A percentile compares a stretch with the other conserved stretches of the same genome.
Conservation (phyloP, 1,140 invertebrate genomes). For the Cotesia chilonis region DNA sequence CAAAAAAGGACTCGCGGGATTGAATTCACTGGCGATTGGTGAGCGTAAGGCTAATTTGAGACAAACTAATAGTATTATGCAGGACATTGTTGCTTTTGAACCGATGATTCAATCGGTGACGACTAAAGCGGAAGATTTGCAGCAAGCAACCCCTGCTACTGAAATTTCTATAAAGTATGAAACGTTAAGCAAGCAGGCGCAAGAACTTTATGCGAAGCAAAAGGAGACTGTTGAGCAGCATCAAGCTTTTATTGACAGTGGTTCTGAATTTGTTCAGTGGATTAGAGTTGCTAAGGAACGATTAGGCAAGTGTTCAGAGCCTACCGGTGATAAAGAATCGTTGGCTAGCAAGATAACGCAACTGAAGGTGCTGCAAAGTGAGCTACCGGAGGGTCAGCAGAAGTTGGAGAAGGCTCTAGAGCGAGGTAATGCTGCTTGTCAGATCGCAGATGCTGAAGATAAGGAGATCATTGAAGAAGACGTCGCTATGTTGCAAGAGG, state of each 20-base stretch:
- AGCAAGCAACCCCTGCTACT: slow-evolving; percentile 84
- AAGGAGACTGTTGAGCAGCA: slow-evolving; percentile 90
- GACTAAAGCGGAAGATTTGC: slow-evolving; percentile 88
- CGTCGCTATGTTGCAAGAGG: slow-evolving; percentile 86
- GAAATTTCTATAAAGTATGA: slow-evolving; percentile 92
- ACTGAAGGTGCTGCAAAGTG: slow-evolving; percentile 82
- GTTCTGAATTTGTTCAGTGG: slow-evolving; percentile 92
- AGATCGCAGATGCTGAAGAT: slow-evolving; percentile 84
- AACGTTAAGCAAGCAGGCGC: slow-evolving; percentile 87
- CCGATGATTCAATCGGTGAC: slow-evolving; percentile 94
- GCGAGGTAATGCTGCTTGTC: slow-evolving; percentile 83
- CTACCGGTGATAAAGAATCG: slow-evolving; percentile 92
- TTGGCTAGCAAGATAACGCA: slow-evolving; percentile 85
- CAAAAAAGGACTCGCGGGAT: slow-evolving; percentile 76
- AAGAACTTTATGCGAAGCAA: slow-evolving; percentile 89
- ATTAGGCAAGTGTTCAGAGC: slow-evolving; percentile 91
- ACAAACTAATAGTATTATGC: slow-evolving; percentile 91
- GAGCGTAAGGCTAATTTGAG: slow-evolving; percentile 89
- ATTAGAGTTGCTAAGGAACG: slow-evolving; percentile 87
- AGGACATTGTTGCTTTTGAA: slow-evolving; percentile 93
- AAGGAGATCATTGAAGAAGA: slow-evolving; percentile 92
- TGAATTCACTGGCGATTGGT: slow-evolving; percentile 81
- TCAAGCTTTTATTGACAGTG: slow-evolving; percentile 89
- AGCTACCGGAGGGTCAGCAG: slow-evolving; percentile 80
- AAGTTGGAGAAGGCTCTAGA: slow-evolving; percentile 84